phyloP scores from a whole-genome alignment of 2,113 vertebrate species.

The Apaloderma vittatum region DNA sequence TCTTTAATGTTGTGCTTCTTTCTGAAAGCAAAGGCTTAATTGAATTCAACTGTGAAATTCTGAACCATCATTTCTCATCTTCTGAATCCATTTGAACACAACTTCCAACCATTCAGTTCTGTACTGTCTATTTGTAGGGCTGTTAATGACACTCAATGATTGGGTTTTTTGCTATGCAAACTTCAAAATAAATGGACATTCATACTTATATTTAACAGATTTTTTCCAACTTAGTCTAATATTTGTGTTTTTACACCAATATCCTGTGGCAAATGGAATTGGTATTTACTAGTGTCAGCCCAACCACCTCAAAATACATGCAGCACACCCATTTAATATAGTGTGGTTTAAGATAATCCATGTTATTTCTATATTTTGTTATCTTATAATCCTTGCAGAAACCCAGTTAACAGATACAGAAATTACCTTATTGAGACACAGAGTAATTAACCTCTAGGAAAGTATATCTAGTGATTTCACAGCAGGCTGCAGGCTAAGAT shows the following conservation, averaged over 20 bases:
- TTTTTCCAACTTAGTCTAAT: not conserved
- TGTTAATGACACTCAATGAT: not conserved
- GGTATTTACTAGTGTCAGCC: not conserved
- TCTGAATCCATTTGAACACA: not conserved
- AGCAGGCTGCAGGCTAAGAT: not conserved
- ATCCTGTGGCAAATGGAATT: not conserved
- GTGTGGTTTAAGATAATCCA: not conserved
- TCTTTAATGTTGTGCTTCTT: slow-evolving; percentile 1
- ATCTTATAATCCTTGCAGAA: not conserved
- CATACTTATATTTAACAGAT: not conserved
- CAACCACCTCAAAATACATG: not conserved
- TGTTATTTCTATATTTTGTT: not conserved
- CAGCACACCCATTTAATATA: not conserved
- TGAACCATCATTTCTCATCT: not conserved
- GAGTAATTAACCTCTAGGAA: not conserved
- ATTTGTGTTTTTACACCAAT: not conserved
- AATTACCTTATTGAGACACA: not conserved
- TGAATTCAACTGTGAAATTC: slow-evolving; percentile 11
- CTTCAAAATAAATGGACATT: not conserved
- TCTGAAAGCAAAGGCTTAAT: not conserved
- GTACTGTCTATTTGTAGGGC: not conserved
- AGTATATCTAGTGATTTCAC: not conserved
- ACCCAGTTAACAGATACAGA: not conserved
- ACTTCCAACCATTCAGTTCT: not conserved
- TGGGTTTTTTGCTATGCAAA: not conserved